phyloP scores from a whole-genome alignment of 2,797 vertebrate genomes.

The Channa striata region DNA sequence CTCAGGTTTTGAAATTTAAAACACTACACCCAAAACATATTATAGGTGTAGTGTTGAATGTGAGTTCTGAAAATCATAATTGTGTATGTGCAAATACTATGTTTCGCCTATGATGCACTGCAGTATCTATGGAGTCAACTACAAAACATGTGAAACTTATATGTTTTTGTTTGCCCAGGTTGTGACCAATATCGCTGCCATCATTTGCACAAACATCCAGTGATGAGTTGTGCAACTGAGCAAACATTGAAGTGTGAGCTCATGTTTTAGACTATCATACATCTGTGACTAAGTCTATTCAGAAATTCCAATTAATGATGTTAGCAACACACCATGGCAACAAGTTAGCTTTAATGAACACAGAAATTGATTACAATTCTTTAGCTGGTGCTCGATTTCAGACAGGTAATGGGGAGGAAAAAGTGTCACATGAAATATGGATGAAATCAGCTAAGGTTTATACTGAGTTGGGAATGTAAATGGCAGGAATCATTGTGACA shows the following conservation, averaged over 20 bases:
- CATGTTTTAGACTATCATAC: slow-evolving; percentile 4
- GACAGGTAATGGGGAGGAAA: slow-evolving; percentile 21
- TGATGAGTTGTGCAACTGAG: no score
- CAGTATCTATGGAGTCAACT: no score
- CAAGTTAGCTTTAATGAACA: slow-evolving; percentile 21
- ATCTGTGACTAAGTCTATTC: slow-evolving; percentile 20
- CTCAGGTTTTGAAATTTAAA: no score
- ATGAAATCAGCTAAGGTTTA: slow-evolving; percentile 31
- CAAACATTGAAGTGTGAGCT: slow-evolving; percentile 6
- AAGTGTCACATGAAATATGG: slow-evolving; percentile 23
- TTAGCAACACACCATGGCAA: not conserved
- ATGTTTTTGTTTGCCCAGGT: no score
- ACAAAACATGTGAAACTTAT: no score
- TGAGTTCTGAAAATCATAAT: no score
- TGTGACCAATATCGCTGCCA: no score
- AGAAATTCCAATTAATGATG: slow-evolving; percentile 9
- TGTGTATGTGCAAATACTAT: no score
- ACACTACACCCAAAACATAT: no score
- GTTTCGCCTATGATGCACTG: no score
- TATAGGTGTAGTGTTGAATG: no score
- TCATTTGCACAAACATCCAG: not conserved
- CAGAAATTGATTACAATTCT: slow-evolving; percentile 44
- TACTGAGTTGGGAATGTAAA: slow-evolving; percentile 41
- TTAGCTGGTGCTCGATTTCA: slow-evolving; percentile 12
- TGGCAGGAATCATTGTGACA: slow-evolving; percentile 29